These are phyloP conservation scores for Luscinia megarhynchos DNA, from an alignment of 2,797 vertebrate genomes.

Conservation along the genomic window DNA sequence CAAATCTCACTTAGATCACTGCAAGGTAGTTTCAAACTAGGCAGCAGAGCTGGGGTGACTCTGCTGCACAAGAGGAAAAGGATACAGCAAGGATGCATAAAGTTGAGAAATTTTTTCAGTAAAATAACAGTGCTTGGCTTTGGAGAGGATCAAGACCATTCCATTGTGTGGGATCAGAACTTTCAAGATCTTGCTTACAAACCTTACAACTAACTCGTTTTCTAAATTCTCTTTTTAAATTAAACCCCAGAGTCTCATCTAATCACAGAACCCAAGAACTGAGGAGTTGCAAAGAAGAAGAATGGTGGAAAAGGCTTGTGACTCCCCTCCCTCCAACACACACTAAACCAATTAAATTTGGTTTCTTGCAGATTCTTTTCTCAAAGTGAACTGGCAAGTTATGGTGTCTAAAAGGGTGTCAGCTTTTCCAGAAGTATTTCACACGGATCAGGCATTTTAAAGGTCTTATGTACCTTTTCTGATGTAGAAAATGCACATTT, in stretches of 20 bases:
- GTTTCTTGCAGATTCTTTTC: not conserved
- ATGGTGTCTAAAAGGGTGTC: not conserved
- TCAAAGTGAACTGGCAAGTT: not conserved
- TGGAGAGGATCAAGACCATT: not conserved
- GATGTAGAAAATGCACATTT: not conserved
- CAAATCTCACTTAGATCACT: not conserved
- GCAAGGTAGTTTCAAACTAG: not conserved
- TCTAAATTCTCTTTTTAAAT: not conserved
- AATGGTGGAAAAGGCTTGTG: not conserved
- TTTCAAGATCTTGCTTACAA: not conserved
- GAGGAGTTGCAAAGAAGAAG: not conserved
- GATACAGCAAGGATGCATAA: not conserved
- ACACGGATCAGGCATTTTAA: not conserved
- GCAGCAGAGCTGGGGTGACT: not conserved
- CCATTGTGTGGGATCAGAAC: not conserved
- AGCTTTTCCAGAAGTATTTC: constrained; percentile 13
- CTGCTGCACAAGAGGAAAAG: not conserved
- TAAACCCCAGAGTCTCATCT: not conserved
- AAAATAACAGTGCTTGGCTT: not conserved
- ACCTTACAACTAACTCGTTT: not conserved
- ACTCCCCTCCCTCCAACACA: not conserved
- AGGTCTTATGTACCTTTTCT: not conserved
- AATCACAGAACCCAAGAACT: not conserved
- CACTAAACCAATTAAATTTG: not conserved
- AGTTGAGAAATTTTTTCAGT: not conserved